Base-by-base conservation (phyloP, 2,113 vertebrate species). In the Aspiorhynchus laticeps region DNA sequence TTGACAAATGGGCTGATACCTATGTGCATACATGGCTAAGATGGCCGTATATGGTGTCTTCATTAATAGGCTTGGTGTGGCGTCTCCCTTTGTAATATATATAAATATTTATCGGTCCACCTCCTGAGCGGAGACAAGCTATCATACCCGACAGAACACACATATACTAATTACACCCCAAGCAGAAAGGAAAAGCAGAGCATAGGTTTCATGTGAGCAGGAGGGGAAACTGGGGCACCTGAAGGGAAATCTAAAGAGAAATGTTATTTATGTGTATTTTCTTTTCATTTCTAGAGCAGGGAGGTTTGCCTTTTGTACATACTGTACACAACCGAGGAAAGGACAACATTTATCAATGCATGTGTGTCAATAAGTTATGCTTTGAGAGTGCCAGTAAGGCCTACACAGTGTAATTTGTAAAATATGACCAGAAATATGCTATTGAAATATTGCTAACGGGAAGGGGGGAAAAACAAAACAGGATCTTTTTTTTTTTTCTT, bases 1-100 rank as follows among this genome's bases (percentile, higher is more conserved):
- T 97, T 98, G 97, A 98, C 97, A 98, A 99, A 99, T 99, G 97
- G 97, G 96, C 94, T 95, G 94, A 97, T 97, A 96, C 96, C 96
- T 96, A 98, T 99, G 98, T 98, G 97, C 94, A 96, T 94, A 93
- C 98, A 98, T 99, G 98, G 96, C 97, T 97, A 96, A 95, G 95
- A 95, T 93, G 93, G 90, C 94, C 90, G 95, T 96, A 96, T 96
- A 96, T 95, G 95, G 94, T 91, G 94, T 94, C 96, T 96, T 97
- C 96, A 97, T 98, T 97, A 99, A 95, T 94, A 91, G 86, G 90
- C 91, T 91, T 91, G 89, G 91, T 91, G 91, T 94, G 84, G 91
- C 94, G 93, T 96, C 94, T 96, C 95, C 93, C 86, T 92, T 92
- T 93, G 93, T 95, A 95, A 95, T 94, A 95, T 95, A 95, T 94